Conservation (phyloP, 2,888 invertebrate species). For the Thalpophila matura region DNA sequence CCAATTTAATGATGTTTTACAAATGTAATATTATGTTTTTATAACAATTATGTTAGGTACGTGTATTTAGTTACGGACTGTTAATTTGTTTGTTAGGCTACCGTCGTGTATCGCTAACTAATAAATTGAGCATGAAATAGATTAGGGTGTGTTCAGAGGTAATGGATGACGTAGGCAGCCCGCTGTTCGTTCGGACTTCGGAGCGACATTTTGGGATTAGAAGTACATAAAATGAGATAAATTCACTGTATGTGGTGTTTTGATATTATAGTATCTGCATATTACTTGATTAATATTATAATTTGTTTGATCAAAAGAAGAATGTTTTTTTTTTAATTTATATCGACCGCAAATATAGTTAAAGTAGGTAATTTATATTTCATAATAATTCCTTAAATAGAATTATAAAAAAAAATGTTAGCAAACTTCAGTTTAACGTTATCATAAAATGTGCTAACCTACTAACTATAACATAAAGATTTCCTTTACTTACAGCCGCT, state of each 20-base stretch:
- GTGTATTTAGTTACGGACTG: slow-evolving; percentile 81
- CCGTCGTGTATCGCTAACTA: slow-evolving; percentile 65
- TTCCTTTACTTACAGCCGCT: not conserved
- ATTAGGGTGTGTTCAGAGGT: slow-evolving; percentile 62
- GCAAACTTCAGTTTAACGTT: too few species aligned
- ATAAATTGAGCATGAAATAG: slow-evolving; percentile 68
- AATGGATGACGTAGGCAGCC: slow-evolving; percentile 44
- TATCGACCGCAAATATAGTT: too few species aligned
- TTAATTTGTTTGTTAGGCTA: slow-evolving; percentile 75
- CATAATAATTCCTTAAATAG: too few species aligned
- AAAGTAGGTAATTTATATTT: not conserved
- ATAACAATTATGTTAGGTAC: slow-evolving; percentile 76
- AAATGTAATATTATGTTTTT: slow-evolving; percentile 70
- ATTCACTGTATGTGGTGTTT: slow-evolving; percentile 5
- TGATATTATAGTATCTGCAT: too few species aligned
- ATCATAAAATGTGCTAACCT: too few species aligned
- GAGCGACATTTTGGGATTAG: slow-evolving; percentile 37
- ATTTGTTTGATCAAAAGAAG: too few species aligned
- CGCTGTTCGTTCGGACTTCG: slow-evolving; percentile 23
- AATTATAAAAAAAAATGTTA: not conserved
- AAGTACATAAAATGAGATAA: slow-evolving; percentile 39
- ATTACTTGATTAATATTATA: too few species aligned
- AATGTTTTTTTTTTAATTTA: too few species aligned
- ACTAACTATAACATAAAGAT: not conserved
- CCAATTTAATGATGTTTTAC: slow-evolving; percentile 82